Base-by-base conservation (phyloP, 1,140 invertebrate species). In the Hormaphis cornu region DNA sequence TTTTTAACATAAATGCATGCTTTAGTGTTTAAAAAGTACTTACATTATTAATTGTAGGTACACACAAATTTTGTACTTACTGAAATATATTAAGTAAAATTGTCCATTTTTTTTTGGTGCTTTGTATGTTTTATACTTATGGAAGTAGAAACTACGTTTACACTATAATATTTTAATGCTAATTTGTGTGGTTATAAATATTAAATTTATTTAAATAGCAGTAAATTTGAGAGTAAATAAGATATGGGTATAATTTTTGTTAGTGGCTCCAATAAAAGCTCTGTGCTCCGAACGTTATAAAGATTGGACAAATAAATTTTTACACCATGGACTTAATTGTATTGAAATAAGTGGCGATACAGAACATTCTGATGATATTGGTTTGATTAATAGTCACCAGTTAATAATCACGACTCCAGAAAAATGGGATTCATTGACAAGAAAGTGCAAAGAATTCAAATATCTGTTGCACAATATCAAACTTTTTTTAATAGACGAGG, bases 401-500 rank as follows among this genome's bases (percentile, higher is more conserved):
- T 75, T 92, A 37, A 87, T 92, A 72, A 82, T 90, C 71, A 90
- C 89, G 14, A 93, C 90, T 5, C 89, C 90, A 9, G 89, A 91
- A 78, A 91, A 91, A 79, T 91, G 88, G 88, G 89, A 92, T 76
- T 85, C 85, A 69, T 75, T 91, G 48, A 91, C 88, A 0, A 80
- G 89, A 71, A 82, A 82, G 72, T 90, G 86, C 86, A 83, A 81
- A 73, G 10, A 22, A 33, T 84, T 87, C 72, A 83, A 87, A 73
- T 80, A 78, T 70, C 81, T 89, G 24, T 79, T 84, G 72, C 76
- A 82, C 1, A 80, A 90, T 10, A 20, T 66, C 30, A 84, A 84
- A 73, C 77, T 93, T 7, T 86, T 93, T 74, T 79, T 91, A n/a
- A 86, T 93, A 69, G 90, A 93, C 79, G 90, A 92, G 79, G 87